Base-by-base conservation (phyloP, 2,888 invertebrate genomes). In the Agrotis clavis region DNA sequence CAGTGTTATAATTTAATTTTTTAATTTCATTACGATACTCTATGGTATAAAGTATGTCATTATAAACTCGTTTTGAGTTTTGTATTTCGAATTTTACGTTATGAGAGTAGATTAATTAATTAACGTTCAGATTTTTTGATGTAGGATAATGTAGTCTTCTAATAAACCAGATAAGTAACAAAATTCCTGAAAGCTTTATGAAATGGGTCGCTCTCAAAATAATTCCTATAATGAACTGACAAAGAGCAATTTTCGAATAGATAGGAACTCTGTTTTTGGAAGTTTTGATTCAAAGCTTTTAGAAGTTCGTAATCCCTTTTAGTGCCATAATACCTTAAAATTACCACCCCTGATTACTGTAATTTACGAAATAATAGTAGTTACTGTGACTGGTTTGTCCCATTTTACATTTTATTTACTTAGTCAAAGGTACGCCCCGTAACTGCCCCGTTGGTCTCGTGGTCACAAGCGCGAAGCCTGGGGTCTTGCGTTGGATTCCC, bases 271-370 rank as follows among this genome's bases (percentile, higher is more conserved):
- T 47, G 14, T 56, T 56, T 41, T 13, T n/a, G 54, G 21, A 70
- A 48, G 41, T 77, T 70, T 71, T 78, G 30, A 78, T 45, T 61
- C 9, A 54, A 54, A 51, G 45, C 48, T 56, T 73, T 25, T 47
- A 54, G 30, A 76, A 67, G 47, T 59, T 53, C 1, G 18, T 47
- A 18, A 57, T 45, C 21, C 45, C 30, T 35, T 77, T 18, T 47
- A 50, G 57, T 30, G 25, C 4, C 21, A 48, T 25, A 53, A 35
- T n/a, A 18, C 5, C 6, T 54, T n/a, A 7, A 73, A 41, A 25
- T 25, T 11, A 51, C 14, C 18, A 51, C 11, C 19, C 50, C 5
- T 50, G 6, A 57, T 57, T 25, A 25, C 16, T 35, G 16, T 5
- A 19, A 25, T 11, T 14, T 67, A 48, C 72, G 21, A 14, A 54